Evolutionary conservation across 2,797 vertebrate genomes (phyloP).

Genomic region (Esox lucius): DNA sequence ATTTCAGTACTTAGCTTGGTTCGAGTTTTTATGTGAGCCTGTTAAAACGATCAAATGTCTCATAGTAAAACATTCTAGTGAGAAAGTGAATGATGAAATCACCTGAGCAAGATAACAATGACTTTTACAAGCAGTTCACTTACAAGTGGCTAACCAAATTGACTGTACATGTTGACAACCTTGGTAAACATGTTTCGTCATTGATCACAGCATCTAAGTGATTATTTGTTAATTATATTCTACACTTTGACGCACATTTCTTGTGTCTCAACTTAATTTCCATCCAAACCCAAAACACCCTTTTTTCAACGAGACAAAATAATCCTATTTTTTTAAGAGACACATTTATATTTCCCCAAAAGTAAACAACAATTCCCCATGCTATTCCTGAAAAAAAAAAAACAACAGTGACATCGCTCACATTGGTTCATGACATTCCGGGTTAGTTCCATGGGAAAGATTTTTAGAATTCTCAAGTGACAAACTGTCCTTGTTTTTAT

Average conservation of each 20-base stretch:
- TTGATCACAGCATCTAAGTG: conserved; percentile 7
- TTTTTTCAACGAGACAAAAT: conserved; percentile 31
- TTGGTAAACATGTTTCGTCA: conserved; percentile 23
- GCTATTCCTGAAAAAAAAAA: conserved; percentile 53
- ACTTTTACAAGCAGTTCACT: conserved; percentile 12
- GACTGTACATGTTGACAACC: conserved; percentile 21
- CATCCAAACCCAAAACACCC: conserved; percentile 1
- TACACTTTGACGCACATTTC: not conserved
- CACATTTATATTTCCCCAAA: conserved; percentile 38
- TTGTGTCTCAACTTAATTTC: not conserved
- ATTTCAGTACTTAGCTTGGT: conserved; percentile 37
- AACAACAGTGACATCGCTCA: conserved; percentile 66
- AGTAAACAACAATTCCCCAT: conserved; percentile 42
- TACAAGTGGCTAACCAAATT: conserved; percentile 8
- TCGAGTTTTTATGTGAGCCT: conserved; percentile 34
- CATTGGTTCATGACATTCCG: conserved; percentile 69
- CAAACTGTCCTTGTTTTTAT: conserved; percentile 51
- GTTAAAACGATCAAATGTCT: conserved; percentile 32
- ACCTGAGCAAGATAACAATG: conserved; percentile 6
- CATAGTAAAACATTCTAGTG: conserved; percentile 16
- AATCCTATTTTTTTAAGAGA: conserved; percentile 28
- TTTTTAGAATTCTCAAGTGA: conserved; percentile 61
- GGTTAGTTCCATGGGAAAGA: conserved; percentile 51
- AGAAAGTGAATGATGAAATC: conserved; percentile 20
- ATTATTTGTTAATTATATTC: not conserved